Evolutionary conservation across 1,140 invertebrate species (phyloP).

Genomic region (Eciton burchellii): DNA sequence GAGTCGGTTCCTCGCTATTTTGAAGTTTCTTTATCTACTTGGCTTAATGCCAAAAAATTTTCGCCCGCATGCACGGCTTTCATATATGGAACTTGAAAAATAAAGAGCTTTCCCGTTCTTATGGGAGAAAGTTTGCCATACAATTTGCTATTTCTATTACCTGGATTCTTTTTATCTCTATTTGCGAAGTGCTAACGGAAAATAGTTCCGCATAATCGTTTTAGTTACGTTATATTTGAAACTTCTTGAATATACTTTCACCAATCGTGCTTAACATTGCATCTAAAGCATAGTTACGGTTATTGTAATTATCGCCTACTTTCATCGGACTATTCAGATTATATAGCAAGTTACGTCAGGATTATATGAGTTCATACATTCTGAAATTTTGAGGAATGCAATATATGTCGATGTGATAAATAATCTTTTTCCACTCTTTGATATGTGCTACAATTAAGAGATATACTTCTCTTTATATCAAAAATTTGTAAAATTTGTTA

Average conservation of each 20-base stretch:
- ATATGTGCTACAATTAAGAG: background rate
- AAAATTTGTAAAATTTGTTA: background rate
- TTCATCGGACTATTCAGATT: background rate
- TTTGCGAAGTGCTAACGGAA: background rate
- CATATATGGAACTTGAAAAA: background rate
- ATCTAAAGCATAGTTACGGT: too few species aligned
- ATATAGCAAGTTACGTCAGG: background rate
- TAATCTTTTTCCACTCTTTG: background rate
- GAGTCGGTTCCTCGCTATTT: slow-evolving; percentile 70
- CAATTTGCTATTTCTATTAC: too few species aligned
- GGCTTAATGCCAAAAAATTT: slow-evolving; percentile 64
- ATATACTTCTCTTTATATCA: background rate
- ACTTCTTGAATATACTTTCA: slow-evolving; percentile 29
- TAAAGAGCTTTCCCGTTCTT: background rate
- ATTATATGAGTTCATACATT: background rate
- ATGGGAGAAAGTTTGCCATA: background rate
- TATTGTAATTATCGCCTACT: too few species aligned
- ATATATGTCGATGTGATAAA: background rate
- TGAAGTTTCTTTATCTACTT: slow-evolving; percentile 65
- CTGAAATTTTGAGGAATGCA: background rate
- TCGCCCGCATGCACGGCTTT: slow-evolving; percentile 3
- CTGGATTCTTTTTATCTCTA: background rate
- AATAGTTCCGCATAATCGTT: background rate
- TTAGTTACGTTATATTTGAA: background rate
- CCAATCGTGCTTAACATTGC: background rate